These are phyloP conservation scores for Hyposmocoma kahamanoa DNA, from an alignment of 1,140 invertebrate genomes.

Conservation along the genomic window DNA sequence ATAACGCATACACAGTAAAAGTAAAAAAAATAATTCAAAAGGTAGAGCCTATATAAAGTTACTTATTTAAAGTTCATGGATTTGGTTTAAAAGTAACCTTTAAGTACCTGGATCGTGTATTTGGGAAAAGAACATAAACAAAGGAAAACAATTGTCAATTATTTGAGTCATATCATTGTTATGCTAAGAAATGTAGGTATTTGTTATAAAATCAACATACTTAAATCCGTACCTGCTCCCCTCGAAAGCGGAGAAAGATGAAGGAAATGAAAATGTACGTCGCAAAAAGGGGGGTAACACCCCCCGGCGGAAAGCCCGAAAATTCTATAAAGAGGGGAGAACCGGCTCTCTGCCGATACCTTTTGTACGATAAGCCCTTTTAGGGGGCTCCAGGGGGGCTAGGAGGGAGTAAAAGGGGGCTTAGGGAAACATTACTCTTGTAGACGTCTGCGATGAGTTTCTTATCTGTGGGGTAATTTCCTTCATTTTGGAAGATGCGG, in stretches of 20 bases:
- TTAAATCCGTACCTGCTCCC: slow-evolving; percentile 39
- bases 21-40: no score
- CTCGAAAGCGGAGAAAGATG: slow-evolving; percentile 68
- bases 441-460: slow-evolving; percentile 50
- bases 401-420: no score
- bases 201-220: no score
- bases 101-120: no score
- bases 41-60: no score
- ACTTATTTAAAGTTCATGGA: no score
- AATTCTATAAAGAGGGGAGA: slow-evolving; percentile 65
- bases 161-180: no score
- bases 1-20: no score
- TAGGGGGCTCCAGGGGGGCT: slow-evolving; percentile 12
- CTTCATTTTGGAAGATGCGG: slow-evolving; percentile 44
- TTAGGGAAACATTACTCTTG: slow-evolving; percentile 58
- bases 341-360: slow-evolving; percentile 30
- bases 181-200: no score
- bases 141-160: no score
- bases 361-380: slow-evolving; percentile 65
- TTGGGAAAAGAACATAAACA: no score
- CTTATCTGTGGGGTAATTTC: slow-evolving; percentile 59
- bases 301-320: slow-evolving; percentile 47
- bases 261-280: slow-evolving; percentile 72
- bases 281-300: slow-evolving; percentile 59
- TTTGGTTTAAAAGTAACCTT: no score